Evolutionary conservation across 1,140 invertebrate genomes (phyloP), one percentile per base, ranked within the genome.

Genomic region (Melanaphis sacchari): DNA sequence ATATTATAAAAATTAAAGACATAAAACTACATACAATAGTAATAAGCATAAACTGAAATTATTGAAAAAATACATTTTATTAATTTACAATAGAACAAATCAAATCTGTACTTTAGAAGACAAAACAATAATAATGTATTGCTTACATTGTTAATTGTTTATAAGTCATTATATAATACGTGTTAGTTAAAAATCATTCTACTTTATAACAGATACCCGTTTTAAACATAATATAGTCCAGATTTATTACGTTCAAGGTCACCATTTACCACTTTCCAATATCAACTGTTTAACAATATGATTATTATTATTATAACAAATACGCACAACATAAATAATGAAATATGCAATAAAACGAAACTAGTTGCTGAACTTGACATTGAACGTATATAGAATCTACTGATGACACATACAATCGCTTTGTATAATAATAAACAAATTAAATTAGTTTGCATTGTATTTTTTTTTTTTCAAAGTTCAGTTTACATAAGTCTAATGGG

Each of bases 301-400:
- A 88, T 43, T 24, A 88, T 89, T 52, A 89, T 89, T 49, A 36
- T 88, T 49, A 49, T 49, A 38, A 52, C 22, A 89, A 36, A 24
- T 89, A 89, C 41, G 85, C 31, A 52, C 36, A 43, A 52, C n/a
- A 89, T 52, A 89, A 90, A 59, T 90, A 41, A 90, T 46, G 38
- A 59, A 41, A 41, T 41, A 43, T 15, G 22, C 22, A 76, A 31
- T 82, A 81, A 82, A 36, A 38, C 8, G 26, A 92, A 92, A 92
- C 90, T 46, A 81, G 38, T 92, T 84, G 31, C 7, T 24, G 46
- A 93, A 93, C 81, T 93, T 92, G 81, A 92, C 81, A 92, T 92
- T 93, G 91, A 54, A 91, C 36, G 43, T 43, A 43, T 81, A 41
- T 91, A n/a, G 40, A 8, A n/a, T 11, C 1, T 87, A 87, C 31